These are phyloP conservation scores for Turnix velox DNA, from an alignment of 2,113 vertebrate genomes.

Conservation along the genomic window DNA sequence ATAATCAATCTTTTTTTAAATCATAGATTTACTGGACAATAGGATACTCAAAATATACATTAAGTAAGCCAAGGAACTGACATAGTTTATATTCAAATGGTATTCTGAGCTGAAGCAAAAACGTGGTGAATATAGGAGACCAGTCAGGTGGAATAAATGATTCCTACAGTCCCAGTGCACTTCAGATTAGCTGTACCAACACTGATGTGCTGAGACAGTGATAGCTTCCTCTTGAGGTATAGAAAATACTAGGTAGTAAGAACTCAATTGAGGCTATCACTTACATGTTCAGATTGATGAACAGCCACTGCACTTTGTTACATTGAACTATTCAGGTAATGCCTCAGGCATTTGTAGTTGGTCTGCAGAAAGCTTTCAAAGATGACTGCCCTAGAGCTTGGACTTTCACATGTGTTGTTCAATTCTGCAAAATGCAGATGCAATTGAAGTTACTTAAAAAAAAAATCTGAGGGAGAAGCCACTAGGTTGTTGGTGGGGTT, in stretches of 20 bases:
- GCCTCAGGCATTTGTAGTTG: not conserved
- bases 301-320: not conserved
- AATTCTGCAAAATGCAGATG: not conserved
- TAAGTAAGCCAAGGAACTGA: not conserved
- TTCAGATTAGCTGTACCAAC: not conserved
- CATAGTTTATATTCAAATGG: not conserved
- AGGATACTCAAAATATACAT: not conserved
- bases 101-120: not conserved
- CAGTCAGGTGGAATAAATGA: not conserved
- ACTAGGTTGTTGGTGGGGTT: too few relatives aligned
- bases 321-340: not conserved
- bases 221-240: not conserved
- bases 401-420: not conserved
- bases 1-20: not conserved
- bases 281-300: not conserved
- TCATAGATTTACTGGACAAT: not conserved
- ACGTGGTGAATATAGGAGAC: not conserved
- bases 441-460: not conserved
- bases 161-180: not conserved
- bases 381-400: not conserved
- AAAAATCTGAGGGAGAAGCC: not conserved
- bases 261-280: not conserved
- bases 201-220: not conserved
- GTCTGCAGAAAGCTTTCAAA: not conserved
- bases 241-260: not conserved